Conservation (phyloP, 2,797 vertebrate species). For the Hozukius guyotensis region DNA sequence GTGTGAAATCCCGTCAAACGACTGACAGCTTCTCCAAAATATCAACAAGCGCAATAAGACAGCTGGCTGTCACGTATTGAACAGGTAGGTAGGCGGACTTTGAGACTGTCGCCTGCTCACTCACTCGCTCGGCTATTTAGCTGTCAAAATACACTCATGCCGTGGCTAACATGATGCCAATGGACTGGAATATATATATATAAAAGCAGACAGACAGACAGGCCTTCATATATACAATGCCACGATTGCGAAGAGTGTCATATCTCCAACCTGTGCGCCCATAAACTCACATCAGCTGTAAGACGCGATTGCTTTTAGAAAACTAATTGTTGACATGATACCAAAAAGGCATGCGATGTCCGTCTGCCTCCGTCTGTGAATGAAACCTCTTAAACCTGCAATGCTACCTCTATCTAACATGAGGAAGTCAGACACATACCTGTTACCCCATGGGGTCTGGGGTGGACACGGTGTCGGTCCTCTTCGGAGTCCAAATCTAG, state of each 20-base stretch:
- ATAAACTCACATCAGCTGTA: conserved; percentile 40
- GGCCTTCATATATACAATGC: conserved; percentile 32
- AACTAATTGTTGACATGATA: conserved; percentile 72
- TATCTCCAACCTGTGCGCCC: conserved; percentile 62
- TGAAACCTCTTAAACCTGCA: conserved; percentile 29
- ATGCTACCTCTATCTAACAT: conserved; percentile 13
- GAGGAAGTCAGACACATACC: conserved; percentile 85
- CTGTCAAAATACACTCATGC: conserved; percentile 69
- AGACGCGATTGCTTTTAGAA: conserved; percentile 55
- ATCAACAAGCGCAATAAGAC: conserved; percentile 63
- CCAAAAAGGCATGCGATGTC: conserved; percentile 17
- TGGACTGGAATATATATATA: conserved; percentile 1
- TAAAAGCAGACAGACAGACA: not conserved
- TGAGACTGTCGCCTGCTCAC: conserved; percentile 62
- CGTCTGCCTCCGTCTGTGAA: conserved; percentile 19
- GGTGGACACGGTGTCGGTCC: conserved; percentile 79
- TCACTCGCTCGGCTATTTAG: conserved; percentile 47
- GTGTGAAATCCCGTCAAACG: conserved; percentile 27
- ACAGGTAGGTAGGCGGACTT: conserved; percentile 80
- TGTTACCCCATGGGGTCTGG: conserved; percentile 90
- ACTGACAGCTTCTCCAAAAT: conserved; percentile 65
- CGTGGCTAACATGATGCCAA: conserved; percentile 36
- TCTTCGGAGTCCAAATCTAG: conserved; percentile 75
- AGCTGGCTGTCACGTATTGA: conserved; percentile 77
- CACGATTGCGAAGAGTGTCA: conserved; percentile 56